Evolutionary conservation across 2,888 invertebrate genomes (phyloP), one percentile per base, ranked within the genome.

Genomic region (Tuta absoluta): DNA sequence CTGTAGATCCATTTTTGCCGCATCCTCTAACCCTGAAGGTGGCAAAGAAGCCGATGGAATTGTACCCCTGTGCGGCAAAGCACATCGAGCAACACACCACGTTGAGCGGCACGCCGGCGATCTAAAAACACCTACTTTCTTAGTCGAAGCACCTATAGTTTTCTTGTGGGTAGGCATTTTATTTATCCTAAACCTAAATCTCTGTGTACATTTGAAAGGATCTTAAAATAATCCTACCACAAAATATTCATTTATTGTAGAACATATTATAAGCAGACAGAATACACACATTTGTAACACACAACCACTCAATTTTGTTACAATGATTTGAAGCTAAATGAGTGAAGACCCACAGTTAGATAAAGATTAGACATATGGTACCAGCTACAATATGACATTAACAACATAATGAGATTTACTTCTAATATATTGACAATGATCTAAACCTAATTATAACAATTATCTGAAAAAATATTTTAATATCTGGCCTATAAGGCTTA

Each of bases 1-100:
- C 96, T 74, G 98, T 97, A 73, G 98, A 98, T 89, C 98, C 98
- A 91, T 98, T 98, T 93, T 98, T 98, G 84, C 98, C 98, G 88
- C 96, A 95, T 83, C 98, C 98, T 88, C 98, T 97, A 84, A 93
- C 91, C 78, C 93, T 93, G 92, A 96, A 95, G 75, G 94, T 93
- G 86, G 93, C 93, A 82, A 93, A 93, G 93, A 96, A 96, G 87
- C 93, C 92, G 85, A 93, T 82, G 87, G 94, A 92, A 87, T 94
- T 93, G 85, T 93, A 93, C 78, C 93, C 79, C 88, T 93, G 95
- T 76, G 93, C 94, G 72, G 92, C 85, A 85, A 92, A 93, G 87
- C 93, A 93, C 80, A 92, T 79, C 72, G 86, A 77, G 77, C 91
- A 87, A 75, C 87, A 87, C 70, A 79, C 75, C 69, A 92, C 85